phyloP scores from a whole-genome alignment of 2,113 vertebrate genomes.

The Microcebus murinus region DNA sequence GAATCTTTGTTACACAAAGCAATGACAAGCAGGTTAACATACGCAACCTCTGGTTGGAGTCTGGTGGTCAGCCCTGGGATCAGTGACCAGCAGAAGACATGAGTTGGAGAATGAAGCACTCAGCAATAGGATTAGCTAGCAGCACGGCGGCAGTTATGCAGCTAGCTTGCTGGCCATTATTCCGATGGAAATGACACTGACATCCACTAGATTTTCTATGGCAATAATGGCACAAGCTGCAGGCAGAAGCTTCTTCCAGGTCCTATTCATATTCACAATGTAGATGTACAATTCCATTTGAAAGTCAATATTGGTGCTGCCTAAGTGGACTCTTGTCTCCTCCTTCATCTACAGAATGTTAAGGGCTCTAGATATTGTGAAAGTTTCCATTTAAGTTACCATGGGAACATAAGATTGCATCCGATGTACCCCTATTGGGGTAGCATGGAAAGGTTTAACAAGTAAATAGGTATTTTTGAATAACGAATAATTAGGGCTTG shows the following conservation, averaged over 20 bases:
- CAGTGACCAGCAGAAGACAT: not conserved
- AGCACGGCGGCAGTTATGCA: not conserved
- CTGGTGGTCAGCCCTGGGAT: not conserved
- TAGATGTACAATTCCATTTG: not conserved
- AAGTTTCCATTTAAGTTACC: not conserved
- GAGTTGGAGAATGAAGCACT: not conserved
- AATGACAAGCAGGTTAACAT: not conserved
- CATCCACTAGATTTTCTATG: not conserved
- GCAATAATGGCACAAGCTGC: not conserved
- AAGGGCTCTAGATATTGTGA: not conserved
- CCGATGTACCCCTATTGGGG: not conserved
- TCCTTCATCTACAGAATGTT: not conserved
- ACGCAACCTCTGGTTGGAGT: not conserved
- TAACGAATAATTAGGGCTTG: not conserved
- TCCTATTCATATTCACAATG: not conserved
- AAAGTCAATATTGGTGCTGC: not conserved
- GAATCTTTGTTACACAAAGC: not conserved
- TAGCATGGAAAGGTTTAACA: not conserved
- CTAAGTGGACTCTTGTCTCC: not conserved
- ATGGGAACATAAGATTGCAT: not conserved
- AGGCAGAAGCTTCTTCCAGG: not conserved
- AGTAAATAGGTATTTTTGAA: not conserved
- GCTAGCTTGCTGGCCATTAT: not conserved
- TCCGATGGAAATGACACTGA: not conserved
- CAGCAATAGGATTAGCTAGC: not conserved